Evolutionary conservation across 2,797 vertebrate species (phyloP).

Genomic region (Acipenser ruthenus): DNA sequence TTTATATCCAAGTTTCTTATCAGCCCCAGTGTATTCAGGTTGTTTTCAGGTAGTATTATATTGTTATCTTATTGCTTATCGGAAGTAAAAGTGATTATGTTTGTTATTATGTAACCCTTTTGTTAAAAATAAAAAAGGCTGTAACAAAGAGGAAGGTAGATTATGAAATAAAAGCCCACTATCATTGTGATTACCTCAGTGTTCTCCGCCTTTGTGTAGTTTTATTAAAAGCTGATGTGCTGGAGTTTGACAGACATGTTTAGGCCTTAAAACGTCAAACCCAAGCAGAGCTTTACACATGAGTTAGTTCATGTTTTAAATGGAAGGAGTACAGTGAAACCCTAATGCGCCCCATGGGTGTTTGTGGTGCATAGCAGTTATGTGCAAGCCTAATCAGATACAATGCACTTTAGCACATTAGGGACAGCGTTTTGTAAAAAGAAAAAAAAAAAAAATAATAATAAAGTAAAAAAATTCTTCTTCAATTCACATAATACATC

Average conservation of each 20-base stretch:
- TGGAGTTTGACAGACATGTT: neutral
- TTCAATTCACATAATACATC: too few species aligned
- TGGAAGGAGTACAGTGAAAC: constrained; percentile 27
- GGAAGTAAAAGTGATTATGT: too few species aligned
- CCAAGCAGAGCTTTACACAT: constrained; percentile 23
- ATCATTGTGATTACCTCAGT: neutral
- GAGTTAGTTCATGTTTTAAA: constrained; percentile 30
- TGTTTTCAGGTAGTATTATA: too few species aligned
- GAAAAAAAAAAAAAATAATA: too few species aligned
- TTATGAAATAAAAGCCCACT: neutral
- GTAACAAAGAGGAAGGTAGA: too few species aligned
- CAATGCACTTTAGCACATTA: neutral
- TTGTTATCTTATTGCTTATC: too few species aligned
- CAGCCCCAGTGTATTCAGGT: too few species aligned
- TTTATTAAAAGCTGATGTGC: neutral
- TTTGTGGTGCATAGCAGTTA: neutral
- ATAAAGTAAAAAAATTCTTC: too few species aligned
- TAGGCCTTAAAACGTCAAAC: constrained; percentile 23
- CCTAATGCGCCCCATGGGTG: constrained; percentile 21
- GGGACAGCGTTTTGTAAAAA: neutral
- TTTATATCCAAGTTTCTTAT: too few species aligned
- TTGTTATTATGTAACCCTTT: too few species aligned
- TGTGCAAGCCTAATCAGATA: neutral
- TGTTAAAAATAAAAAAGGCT: too few species aligned
- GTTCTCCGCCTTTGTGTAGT: neutral